These are phyloP conservation scores for Brachionus angularis DNA, from an alignment of 1,140 invertebrate genomes.

Conservation along the genomic window DNA sequence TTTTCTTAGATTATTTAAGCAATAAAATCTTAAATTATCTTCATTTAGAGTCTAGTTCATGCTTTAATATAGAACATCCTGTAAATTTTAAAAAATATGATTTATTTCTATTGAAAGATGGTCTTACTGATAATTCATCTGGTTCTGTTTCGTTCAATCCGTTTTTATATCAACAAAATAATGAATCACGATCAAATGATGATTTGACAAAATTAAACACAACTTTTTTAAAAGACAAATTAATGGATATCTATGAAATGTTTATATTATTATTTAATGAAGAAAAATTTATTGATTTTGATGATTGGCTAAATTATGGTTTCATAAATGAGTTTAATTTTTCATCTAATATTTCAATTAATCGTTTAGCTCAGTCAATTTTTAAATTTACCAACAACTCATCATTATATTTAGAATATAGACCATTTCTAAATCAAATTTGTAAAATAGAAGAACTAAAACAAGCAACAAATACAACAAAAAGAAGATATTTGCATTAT, in stretches of 20 bases:
- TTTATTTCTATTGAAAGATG: slow-evolving; percentile 3
- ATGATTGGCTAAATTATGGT: not conserved
- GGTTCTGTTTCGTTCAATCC: not conserved
- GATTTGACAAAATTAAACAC: slow-evolving; percentile 15
- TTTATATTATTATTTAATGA: not conserved
- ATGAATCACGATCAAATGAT: not conserved
- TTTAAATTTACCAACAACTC: not conserved
- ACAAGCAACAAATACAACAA: not conserved
- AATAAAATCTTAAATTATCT: not conserved
- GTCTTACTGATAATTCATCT: not conserved
- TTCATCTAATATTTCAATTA: not conserved
- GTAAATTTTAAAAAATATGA: slow-evolving; percentile 22
- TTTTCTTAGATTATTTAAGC: not conserved
- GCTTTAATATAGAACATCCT: not conserved
- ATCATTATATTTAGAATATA: not conserved
- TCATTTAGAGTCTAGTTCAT: not conserved
- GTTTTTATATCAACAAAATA: not conserved
- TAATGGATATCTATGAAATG: not conserved
- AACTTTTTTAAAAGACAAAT: not conserved
- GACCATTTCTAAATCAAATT: slow-evolving; percentile 9
- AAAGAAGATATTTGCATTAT: not conserved
- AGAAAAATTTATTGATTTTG: not conserved
- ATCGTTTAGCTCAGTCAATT: slow-evolving; percentile 8
- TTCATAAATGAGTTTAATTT: not conserved
- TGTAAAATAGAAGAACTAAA: slow-evolving; percentile 19